phyloP scores from a whole-genome alignment of 2,113 vertebrate species.

The Acanthisitta chloris region DNA sequence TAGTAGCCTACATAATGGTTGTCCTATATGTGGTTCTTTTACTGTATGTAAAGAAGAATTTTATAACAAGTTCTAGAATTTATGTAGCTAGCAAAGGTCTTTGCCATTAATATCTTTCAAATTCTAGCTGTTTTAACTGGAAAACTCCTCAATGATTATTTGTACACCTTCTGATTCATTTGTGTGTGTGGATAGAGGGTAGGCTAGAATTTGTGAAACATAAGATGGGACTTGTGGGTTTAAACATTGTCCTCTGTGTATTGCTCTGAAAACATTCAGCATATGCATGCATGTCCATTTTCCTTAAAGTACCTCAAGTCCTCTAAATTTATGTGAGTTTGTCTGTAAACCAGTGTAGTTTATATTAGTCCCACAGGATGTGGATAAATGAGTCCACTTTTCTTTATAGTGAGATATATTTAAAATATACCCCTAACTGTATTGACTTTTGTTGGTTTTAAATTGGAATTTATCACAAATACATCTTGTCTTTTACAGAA shows the following conservation, averaged over 20 bases:
- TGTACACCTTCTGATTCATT: background rate
- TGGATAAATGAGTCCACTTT: background rate
- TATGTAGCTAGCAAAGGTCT: background rate
- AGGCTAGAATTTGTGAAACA: background rate
- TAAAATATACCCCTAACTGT: background rate
- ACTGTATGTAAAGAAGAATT: background rate
- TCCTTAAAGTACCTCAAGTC: background rate
- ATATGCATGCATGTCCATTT: background rate
- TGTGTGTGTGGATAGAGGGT: background rate
- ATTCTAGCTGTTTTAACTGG: background rate
- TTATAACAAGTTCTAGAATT: background rate
- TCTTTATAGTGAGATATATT: background rate
- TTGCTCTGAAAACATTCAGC: background rate
- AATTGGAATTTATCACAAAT: background rate
- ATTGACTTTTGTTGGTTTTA: background rate
- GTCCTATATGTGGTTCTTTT: background rate
- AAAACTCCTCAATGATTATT: background rate
- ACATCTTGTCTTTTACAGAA: conserved; percentile 70
- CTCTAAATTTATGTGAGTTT: background rate
- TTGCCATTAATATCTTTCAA: background rate
- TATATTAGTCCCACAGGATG: background rate
- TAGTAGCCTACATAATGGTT: background rate
- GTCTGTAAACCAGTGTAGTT: background rate
- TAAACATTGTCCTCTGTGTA: background rate
- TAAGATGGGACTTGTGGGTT: background rate